Evolutionary conservation across 2,888 invertebrate species (phyloP).

Genomic region (Macrostomum cliftonense): DNA sequence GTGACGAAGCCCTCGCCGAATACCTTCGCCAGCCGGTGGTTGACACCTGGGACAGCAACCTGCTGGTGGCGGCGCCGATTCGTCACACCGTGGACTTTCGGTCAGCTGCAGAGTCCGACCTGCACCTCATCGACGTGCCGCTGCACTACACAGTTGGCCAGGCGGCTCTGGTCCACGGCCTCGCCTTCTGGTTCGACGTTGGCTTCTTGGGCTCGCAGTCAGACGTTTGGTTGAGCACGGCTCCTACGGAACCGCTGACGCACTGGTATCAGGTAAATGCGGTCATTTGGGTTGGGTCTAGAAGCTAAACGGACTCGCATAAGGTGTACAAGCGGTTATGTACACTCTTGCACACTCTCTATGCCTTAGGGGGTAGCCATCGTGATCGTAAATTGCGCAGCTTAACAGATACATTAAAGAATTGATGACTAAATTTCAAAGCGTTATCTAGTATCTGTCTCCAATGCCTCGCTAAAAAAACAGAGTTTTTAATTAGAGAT

Average conservation of each 20-base stretch:
- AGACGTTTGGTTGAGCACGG: conserved; percentile 85
- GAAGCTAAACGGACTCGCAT: too few relatives aligned
- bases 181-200: conserved; percentile 98
- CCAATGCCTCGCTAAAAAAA: too few relatives aligned
- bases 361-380: too few relatives aligned
- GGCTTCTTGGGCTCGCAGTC: conserved; percentile 55
- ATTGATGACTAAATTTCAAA: too few relatives aligned
- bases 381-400: too few relatives aligned
- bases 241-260: conserved; percentile 87
- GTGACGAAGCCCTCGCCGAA: conserved; percentile 80
- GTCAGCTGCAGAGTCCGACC: conserved; percentile 71
- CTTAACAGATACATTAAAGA: too few relatives aligned
- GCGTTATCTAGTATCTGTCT: too few relatives aligned
- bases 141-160: conserved; percentile 68
- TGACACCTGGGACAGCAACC: conserved; percentile 90
- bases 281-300: too few relatives aligned
- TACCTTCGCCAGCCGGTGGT: conserved; percentile 94
- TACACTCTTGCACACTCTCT: too few relatives aligned
- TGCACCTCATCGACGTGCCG: conserved; percentile 84
- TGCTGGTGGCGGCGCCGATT: conserved; percentile 80
- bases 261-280: conserved; percentile 98
- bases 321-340: not conserved
- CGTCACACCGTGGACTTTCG: conserved; percentile 82
- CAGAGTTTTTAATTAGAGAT: too few relatives aligned
- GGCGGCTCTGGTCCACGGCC: conserved; percentile 80